Evolutionary conservation across 2,888 invertebrate species (phyloP).

Genomic region (Acrocera orbiculus): DNA sequence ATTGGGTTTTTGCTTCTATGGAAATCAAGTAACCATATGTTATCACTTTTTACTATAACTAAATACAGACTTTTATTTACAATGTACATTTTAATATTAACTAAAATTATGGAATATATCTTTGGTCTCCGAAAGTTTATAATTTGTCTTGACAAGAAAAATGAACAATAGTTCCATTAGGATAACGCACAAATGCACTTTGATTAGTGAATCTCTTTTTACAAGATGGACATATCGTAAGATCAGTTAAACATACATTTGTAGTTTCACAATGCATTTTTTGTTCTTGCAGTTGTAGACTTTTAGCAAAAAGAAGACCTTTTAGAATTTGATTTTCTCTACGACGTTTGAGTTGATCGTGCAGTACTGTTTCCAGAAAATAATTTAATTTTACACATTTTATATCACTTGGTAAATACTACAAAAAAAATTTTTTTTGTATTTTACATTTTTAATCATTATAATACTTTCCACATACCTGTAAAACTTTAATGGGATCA

Average conservation of each 20-base stretch:
- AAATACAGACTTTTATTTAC: no score
- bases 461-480: constrained; percentile 17
- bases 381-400: constrained; percentile 56
- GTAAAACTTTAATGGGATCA: constrained; percentile 54
- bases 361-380: constrained; percentile 63
- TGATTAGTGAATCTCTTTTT: constrained; percentile 85
- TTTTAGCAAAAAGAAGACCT: constrained; percentile 69
- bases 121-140: no score
- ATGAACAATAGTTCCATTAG: constrained; percentile 83
- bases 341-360: constrained; percentile 53
- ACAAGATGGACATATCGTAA: constrained; percentile 79
- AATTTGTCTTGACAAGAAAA: constrained; percentile 58
- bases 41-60: no score
- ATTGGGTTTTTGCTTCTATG: no score
- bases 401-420: constrained; percentile 65
- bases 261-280: constrained; percentile 66
- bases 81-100: no score
- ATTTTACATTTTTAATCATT: no score
- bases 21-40: no score
- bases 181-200: constrained; percentile 84
- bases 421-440: constrained; percentile 13
- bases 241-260: constrained; percentile 67
- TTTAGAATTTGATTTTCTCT: constrained; percentile 62
- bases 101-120: no score
- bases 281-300: constrained; percentile 62